Evolutionary conservation across 2,888 invertebrate species (phyloP), one percentile per base, ranked within the genome.

Genomic region (Anthoptus insignis): DNA sequence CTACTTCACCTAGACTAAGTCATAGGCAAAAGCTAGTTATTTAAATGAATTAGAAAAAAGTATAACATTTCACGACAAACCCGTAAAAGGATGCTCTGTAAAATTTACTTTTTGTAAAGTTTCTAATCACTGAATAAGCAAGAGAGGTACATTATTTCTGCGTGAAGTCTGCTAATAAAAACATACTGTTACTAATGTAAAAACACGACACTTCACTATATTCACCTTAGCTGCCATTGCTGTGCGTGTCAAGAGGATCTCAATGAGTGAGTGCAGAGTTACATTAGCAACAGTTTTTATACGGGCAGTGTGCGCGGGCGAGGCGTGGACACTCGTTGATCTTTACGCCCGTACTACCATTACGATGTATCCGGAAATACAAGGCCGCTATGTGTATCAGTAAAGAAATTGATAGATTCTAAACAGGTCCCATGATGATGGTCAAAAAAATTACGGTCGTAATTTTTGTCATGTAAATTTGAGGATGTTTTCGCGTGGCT

Each of bases 201-300:
- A 16, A 11, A 59, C 39, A 56, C 56, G 2, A n/a, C 52, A 53
- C 45, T 24, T 42, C 72, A 75, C 79, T 74, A 58, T 82, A 73
- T 77, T 88, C 83, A 91, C 92, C 92, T 92, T 92, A 79, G 88
- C 81, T 83, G 89, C 88, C 92, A 93, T 93, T 87, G 86, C 84
- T 76, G 42, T 19, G 42, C 19, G 84, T 77, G 81, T 81, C 78
- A 77, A 81, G 87, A 84, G 80, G 81, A 82, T 82, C 83, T 85
- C 82, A 84, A 78, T 73, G 84, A 89, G 83, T 92, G 92, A 87
- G 79, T 89, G 80, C 83, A 71, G 81, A 80, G 77, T 78, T 70
- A 74, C 73, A 71, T 65, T 47, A 70, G 72, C 73, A 73, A 73
- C 81, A 84, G 87, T 85, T 90, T 91, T 82, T 92, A 92, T 92